These are phyloP conservation scores for Cephus pygmeus DNA, from an alignment of 2,888 invertebrate species.

Conservation along the genomic window DNA sequence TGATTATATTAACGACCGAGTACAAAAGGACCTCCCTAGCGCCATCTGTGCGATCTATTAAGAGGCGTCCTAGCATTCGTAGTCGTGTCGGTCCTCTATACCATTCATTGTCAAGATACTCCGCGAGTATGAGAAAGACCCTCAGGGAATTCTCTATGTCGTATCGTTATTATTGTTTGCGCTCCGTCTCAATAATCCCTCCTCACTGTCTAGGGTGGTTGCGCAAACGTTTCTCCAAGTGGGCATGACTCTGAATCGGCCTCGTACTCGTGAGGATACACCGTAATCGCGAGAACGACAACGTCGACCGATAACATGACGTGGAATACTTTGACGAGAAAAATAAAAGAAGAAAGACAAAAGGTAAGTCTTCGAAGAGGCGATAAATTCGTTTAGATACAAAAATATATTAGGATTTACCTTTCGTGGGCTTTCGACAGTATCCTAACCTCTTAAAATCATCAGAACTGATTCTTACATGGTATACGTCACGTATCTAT, in stretches of 20 bases:
- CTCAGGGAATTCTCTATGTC: neutral
- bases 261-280: neutral
- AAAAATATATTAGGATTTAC: neutral
- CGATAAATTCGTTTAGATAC: neutral
- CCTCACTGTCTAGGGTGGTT: constrained; percentile 2
- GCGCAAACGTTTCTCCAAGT: neutral
- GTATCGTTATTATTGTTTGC: constrained; percentile 32
- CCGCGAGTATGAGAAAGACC: neutral
- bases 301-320: neutral
- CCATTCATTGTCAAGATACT: neutral
- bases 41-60: neutral
- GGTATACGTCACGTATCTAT: neutral
- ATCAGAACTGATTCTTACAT: neutral
- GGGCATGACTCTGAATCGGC: neutral
- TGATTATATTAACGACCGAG: neutral
- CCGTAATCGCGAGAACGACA: neutral
- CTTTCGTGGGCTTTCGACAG: neutral
- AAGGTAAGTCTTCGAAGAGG: neutral
- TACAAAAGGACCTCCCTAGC: neutral
- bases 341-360: neutral
- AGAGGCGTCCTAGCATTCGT: neutral
- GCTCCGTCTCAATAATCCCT: constrained; percentile 31
- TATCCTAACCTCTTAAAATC: neutral
- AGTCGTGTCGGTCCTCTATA: neutral
- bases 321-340: neutral